These are phyloP conservation scores for Leptopilina syphax DNA, from an alignment of 2,888 invertebrate species.

Conservation along the genomic window DNA sequence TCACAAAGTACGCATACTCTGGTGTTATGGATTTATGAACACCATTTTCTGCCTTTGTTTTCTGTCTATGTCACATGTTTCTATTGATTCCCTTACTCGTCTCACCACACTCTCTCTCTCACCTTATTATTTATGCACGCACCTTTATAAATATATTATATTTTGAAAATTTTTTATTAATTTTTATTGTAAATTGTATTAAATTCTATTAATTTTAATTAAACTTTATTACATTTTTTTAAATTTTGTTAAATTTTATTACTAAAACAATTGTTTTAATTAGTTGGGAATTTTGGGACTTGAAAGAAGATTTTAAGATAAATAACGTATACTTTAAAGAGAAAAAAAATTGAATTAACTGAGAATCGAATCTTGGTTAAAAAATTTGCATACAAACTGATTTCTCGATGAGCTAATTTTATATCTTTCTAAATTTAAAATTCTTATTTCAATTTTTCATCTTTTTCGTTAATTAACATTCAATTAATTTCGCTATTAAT, in stretches of 20 bases:
- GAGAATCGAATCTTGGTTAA: not conserved
- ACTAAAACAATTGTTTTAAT: too few species aligned
- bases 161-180: slow-evolving; percentile 45
- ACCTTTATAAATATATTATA: slow-evolving; percentile 41
- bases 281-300: too few species aligned
- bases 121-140: slow-evolving; percentile 52
- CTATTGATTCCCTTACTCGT: slow-evolving; percentile 28
- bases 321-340: not conserved
- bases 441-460: too few species aligned
- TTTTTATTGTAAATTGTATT: too few species aligned
- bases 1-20: slow-evolving; percentile 58
- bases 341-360: not conserved
- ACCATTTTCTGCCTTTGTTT: slow-evolving; percentile 51
- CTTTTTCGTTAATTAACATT: too few species aligned
- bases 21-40: slow-evolving; percentile 77
- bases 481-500: too few species aligned
- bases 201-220: too few species aligned
- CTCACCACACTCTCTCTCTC: slow-evolving; percentile 41
- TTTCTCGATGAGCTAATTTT: not conserved
- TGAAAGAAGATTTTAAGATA: too few species aligned
- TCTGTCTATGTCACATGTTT: slow-evolving; percentile 44
- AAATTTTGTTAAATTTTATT: too few species aligned
- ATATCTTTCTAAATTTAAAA: too few species aligned
- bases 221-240: too few species aligned
- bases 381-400: not conserved